Percentiles rank a stretch among this genome's conserved stretches.
These are phyloP conservation scores for Cybosia mesomella DNA, from an alignment of 2,888 invertebrate genomes.

Conservation along the genomic window DNA sequence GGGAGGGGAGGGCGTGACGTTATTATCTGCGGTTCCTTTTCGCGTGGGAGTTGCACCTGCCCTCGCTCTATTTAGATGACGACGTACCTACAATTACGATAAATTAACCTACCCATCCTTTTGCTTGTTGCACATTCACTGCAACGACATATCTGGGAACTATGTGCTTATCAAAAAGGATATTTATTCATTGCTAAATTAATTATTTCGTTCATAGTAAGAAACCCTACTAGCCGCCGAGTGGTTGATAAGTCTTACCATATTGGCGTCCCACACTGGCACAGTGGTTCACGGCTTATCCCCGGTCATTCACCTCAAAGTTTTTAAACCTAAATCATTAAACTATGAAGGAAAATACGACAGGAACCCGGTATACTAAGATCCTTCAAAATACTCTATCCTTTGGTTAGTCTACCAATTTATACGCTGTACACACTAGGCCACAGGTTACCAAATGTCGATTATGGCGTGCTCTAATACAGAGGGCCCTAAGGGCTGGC, in stretches of 20 bases:
- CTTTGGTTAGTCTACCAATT: background rate
- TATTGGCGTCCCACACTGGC: background rate
- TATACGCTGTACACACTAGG: background rate
- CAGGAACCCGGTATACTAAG: background rate
- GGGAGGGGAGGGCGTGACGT: constrained; percentile 32
- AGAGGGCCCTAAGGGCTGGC: background rate
- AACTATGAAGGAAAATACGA: background rate
- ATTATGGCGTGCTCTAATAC: constrained; percentile 29
- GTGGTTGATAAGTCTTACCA: too few species aligned
- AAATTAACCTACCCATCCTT: constrained; percentile 63
- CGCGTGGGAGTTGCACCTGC: constrained; percentile 68
- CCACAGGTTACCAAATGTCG: background rate
- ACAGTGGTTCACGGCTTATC: background rate
- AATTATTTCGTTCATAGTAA: background rate
- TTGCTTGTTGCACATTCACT: constrained; percentile 60
- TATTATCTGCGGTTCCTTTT: constrained; percentile 58
- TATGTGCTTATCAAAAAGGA: background rate
- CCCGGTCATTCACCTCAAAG: background rate
- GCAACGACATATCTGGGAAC: constrained; percentile 18
- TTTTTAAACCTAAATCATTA: background rate
- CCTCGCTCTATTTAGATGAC: constrained; percentile 53
- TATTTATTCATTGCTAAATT: background rate
- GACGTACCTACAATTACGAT: constrained; percentile 60
- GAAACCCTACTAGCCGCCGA: background rate
- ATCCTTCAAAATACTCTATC: background rate